Base-by-base conservation (phyloP, 1,140 invertebrate genomes). In the Microplitis demolitor region DNA sequence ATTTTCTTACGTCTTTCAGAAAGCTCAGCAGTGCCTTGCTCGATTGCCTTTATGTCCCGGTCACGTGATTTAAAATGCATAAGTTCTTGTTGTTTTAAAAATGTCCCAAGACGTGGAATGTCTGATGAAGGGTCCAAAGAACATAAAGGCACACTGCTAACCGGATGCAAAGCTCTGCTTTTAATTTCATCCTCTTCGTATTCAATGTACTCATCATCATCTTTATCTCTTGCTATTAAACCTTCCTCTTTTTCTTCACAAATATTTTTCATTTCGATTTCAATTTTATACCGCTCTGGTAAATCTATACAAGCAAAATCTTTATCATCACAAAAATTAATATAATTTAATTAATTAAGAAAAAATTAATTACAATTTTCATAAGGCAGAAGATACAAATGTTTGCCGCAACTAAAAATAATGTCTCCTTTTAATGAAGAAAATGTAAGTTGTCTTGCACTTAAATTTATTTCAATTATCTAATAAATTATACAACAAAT, bases 381-480 rank as follows among this genome's bases (percentile, higher is more conserved):
- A 60, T 77, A 54, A 4, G 78, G 70, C 50, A 79, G 76, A 69
- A 63, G 72, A 61, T 78, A 81, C 1, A 79, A 66, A 71, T 78
- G 75, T 67, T 73, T 75, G 4, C 74, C 76, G 61, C 74, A 76
- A 31, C 68, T 68, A 16, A 81, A 81, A 24, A 78, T 73, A 61
- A 81, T 78, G 39, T 81, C 79, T 11, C 79, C 76, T 11, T 51
- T 37, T 4, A 58, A 16, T 0, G 79, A 79, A 33, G 78, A 78
- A 66, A 81, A 81, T 14, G 60, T 24, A 3, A 77, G 67, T 11
- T 51, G 33, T 8, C 3, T n/a, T 11, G 72, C 67, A 31, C 50
- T 64, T n/a, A 72, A 72, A 51, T 79, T 79, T 16, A 81, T 77
- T 37, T 74, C 58, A 14, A 81, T 64, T 56, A 81, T 73, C 77